phyloP scores from a whole-genome alignment of 2,888 invertebrate species.

The Chrysopilus asiliformis region DNA sequence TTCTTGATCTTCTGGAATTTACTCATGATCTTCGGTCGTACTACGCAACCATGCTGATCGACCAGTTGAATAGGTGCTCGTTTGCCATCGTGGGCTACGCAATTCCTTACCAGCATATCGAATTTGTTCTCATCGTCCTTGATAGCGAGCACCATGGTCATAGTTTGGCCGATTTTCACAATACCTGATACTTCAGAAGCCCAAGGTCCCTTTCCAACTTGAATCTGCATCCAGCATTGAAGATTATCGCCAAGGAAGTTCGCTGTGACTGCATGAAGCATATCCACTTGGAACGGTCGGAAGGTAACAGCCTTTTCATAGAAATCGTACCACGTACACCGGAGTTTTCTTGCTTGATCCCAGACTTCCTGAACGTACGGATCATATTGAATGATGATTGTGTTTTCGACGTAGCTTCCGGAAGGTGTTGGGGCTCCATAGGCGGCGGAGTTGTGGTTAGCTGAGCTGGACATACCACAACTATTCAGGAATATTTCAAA shows the following conservation, averaged over 20 bases:
- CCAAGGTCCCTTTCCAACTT: conserved; percentile 93
- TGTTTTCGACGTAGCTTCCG: conserved; percentile 88
- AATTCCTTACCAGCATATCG: conserved; percentile 88
- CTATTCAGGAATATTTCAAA: conserved; percentile 89
- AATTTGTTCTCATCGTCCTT: conserved; percentile 94
- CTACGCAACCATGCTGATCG: conserved; percentile 87
- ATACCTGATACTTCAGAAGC: conserved; percentile 93
- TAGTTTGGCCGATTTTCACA: conserved; percentile 90
- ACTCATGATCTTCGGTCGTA: conserved; percentile 87
- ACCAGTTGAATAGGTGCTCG: conserved; percentile 85
- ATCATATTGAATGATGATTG: conserved; percentile 89
- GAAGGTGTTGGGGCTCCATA: conserved; percentile 82
- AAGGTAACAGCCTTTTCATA: conserved; percentile 92
- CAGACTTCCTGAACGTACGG: conserved; percentile 90
- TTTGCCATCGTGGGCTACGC: conserved; percentile 90
- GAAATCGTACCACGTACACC: conserved; percentile 94
- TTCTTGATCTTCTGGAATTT: conserved; percentile 93
- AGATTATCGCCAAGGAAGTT: conserved; percentile 91
- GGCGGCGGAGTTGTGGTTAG: conserved; percentile 69
- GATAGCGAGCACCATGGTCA: conserved; percentile 93
- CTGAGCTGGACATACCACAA: conserved; percentile 89
- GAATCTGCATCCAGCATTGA: conserved; percentile 96
- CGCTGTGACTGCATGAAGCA: conserved; percentile 87
- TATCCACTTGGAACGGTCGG: conserved; percentile 90
- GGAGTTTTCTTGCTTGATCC: conserved; percentile 81